Evolutionary conservation across 2,797 vertebrate species (phyloP).

Genomic region (Aeoliscus strigatus): DNA sequence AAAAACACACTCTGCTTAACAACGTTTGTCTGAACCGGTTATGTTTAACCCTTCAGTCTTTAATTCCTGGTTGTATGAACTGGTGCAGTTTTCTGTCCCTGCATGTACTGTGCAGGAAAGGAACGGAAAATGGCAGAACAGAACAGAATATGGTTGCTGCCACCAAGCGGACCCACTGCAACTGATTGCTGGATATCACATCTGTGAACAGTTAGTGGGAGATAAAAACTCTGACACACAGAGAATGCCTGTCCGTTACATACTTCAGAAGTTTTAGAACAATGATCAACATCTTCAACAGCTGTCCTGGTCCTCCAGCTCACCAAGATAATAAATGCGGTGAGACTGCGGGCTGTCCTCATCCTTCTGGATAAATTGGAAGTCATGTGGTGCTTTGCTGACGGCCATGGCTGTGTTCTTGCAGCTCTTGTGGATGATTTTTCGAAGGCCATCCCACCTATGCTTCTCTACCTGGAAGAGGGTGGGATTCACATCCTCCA

Average conservation of each 20-base stretch:
- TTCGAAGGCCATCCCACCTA: slow-evolving; percentile 88
- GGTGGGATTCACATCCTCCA: slow-evolving; percentile 78
- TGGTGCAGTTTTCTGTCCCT: too few relatives aligned
- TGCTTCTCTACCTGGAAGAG: slow-evolving; percentile 91
- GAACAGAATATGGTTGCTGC: slow-evolving; percentile 8
- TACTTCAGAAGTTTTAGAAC: too few relatives aligned
- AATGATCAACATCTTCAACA: background rate
- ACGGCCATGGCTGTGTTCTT: slow-evolving; percentile 86
- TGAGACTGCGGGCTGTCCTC: slow-evolving; percentile 87
- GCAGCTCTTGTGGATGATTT: slow-evolving; percentile 90
- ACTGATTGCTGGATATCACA: slow-evolving; percentile 18
- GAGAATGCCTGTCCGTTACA: too few relatives aligned
- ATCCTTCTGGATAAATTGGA: slow-evolving; percentile 90
- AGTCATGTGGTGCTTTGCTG: slow-evolving; percentile 93
- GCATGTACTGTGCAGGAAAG: too few relatives aligned
- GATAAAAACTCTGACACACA: slow-evolving; percentile 31
- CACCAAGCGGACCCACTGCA: slow-evolving; percentile 13
- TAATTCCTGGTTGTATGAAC: too few relatives aligned
- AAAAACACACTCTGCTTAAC: too few relatives aligned
- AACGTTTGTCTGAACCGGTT: background rate
- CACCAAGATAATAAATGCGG: slow-evolving; percentile 92
- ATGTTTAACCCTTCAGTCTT: background rate
- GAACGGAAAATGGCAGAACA: slow-evolving; percentile 5
- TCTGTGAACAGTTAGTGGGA: too few relatives aligned
- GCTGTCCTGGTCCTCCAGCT: slow-evolving; percentile 31